These are phyloP conservation scores for Bradynema listronoti DNA, from an alignment of 1,140 invertebrate species.

Conservation along the genomic window DNA sequence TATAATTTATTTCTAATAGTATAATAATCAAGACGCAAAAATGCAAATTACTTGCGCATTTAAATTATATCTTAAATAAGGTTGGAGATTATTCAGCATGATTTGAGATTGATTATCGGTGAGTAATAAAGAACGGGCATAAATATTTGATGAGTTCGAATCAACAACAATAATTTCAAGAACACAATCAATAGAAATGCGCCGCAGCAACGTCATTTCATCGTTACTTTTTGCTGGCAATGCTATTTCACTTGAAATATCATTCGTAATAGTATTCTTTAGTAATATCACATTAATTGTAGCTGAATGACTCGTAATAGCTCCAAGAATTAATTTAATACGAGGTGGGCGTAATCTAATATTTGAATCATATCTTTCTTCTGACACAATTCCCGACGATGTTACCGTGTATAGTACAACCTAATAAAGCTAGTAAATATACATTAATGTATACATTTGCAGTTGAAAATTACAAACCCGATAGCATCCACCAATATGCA, in stretches of 20 bases:
- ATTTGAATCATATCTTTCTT: constrained; percentile 44
- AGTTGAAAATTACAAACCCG: constrained; percentile 22
- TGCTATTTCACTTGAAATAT: no score
- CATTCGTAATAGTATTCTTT: no score
- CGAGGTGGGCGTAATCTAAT: constrained; percentile 40
- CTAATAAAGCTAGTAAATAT: constrained; percentile 10
- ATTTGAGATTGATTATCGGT: constrained; percentile 12
- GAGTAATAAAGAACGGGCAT: constrained; percentile 14
- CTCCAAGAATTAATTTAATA: constrained; percentile 42
- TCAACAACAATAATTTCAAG: constrained; percentile 21
- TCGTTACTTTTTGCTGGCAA: no score
- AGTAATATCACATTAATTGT: constrained; percentile 17
- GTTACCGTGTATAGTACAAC: constrained; percentile 55
- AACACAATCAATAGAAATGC: constrained; percentile 17
- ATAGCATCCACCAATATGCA: constrained; percentile 49
- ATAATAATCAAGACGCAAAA: no score
- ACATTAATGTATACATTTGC: not conserved
- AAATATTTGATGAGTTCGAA: constrained; percentile 5
- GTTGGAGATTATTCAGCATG: constrained; percentile 40
- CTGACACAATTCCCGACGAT: constrained; percentile 52
- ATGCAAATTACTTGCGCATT: constrained; percentile 43
- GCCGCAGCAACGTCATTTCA: constrained; percentile 5
- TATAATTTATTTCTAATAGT: no score
- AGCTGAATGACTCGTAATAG: constrained; percentile 35
- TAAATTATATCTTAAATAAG: constrained; percentile 46